Base-by-base conservation (phyloP, 2,888 invertebrate species). In the Papilio protenor region DNA sequence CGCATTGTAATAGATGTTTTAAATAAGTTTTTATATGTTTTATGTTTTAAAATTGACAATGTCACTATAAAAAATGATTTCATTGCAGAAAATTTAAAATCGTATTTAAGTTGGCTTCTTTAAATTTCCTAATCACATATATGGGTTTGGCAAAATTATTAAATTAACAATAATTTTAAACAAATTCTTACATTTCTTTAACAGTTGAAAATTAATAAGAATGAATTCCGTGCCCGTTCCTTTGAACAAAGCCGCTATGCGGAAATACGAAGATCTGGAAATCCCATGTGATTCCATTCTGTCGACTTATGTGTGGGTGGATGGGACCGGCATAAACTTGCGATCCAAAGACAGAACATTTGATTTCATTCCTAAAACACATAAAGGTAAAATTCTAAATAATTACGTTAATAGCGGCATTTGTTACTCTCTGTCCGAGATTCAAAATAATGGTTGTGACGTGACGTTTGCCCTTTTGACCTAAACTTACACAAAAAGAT, bases 221-320 rank as follows among this genome's bases (percentile, higher is more conserved):
- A 94, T 94, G 93, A 94, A 94, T 86, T 81, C 92, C 72, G 90
- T 87, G 79, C 93, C 89, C 57, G 80, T 90, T 47, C 85, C 88
- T 4, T 83, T 95, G 77, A 95, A 95, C 81, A 95, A 95, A 83
- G 91, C 91, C 27, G 86, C 94, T 2, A 92, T 95, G 90, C 92
- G 95, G 74, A 95, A 95, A 81, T 96, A 96, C 87, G 92, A 96
- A 84, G 95, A 95, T 79, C 89, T 97, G 47, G 96, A 96, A 77
- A 92, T 96, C 72, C 96, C 96, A 0, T 95, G 96, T 80, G 95
- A 96, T 72, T 90, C 94, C 12, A 89, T 96, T 11, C 95, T 96
- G 78, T 96, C 95, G 21, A 95, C 95, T 74, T 97, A 97, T 86
- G 93, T 97, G 0, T 97, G 97, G 97, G 95, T 98, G 79, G 97